phyloP scores from a whole-genome alignment of 2,888 invertebrate species.

The Herminia tarsipennalis region DNA sequence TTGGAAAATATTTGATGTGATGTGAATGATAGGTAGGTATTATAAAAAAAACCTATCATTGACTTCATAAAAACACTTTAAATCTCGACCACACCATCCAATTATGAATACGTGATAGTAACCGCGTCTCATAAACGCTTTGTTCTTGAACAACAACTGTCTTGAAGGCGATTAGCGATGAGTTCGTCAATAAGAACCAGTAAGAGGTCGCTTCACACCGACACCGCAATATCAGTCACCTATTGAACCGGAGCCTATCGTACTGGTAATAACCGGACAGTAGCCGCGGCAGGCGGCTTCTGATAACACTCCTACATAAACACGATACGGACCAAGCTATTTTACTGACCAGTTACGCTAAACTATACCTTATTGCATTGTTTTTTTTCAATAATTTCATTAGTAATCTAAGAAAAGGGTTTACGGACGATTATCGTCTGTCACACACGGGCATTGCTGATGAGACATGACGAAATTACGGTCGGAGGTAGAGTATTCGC shows the following conservation, averaged over 20 bases:
- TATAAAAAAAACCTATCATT: too few relatives aligned
- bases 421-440: conserved; percentile 7
- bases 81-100: background rate
- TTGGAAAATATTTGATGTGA: too few relatives aligned
- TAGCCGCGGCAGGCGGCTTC: conserved; percentile 80
- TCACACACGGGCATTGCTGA: background rate
- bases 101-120: conserved; percentile 18
- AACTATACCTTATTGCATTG: conserved; percentile 24
- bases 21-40: too few relatives aligned
- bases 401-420: background rate
- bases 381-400: background rate
- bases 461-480: conserved; percentile 19
- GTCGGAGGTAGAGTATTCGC: conserved; percentile 61
- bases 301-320: conserved; percentile 69
- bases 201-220: conserved; percentile 78
- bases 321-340: conserved; percentile 46
- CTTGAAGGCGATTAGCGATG: conserved; percentile 43
- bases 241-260: conserved; percentile 86
- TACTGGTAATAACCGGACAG: conserved; percentile 85
- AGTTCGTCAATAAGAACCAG: conserved; percentile 68
- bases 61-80: background rate
- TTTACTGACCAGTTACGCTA: conserved; percentile 30
- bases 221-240: conserved; percentile 82
- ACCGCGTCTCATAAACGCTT: conserved; percentile 25
- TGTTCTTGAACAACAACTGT: conserved; percentile 39